Evolutionary conservation across 35 echinoderm and acorn worm genomes (phyloP).

Genomic region (Apostichopus japonicus): DNA sequence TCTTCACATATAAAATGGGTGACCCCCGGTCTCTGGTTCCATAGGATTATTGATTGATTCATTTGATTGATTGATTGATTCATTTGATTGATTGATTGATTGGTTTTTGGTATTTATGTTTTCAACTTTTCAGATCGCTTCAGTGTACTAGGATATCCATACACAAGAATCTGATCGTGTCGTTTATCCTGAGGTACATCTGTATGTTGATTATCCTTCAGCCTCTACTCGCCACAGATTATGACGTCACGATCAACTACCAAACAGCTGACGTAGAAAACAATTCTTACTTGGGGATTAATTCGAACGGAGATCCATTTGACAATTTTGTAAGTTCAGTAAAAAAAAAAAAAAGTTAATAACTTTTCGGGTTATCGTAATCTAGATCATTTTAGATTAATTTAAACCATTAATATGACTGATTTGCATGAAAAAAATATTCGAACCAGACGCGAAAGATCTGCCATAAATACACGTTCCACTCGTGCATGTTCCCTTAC

Average conservation of each 20-base stretch:
- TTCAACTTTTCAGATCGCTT: constrained; percentile 61
- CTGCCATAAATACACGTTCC: not conserved
- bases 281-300: not conserved
- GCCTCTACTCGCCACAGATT: constrained; percentile 46
- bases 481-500: not conserved
- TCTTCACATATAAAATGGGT: too few relatives aligned
- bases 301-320: not conserved
- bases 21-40: too few relatives aligned
- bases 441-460: not conserved
- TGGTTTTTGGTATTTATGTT: too few relatives aligned
- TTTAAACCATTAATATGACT: too few relatives aligned
- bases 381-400: not conserved
- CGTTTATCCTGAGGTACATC: constrained; percentile 85
- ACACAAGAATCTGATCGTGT: constrained; percentile 90
- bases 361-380: too few relatives aligned
- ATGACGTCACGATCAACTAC: not conserved
- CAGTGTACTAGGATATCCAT: constrained; percentile 92
- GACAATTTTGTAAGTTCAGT: not conserved
- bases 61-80: too few relatives aligned
- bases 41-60: too few relatives aligned
- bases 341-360: too few relatives aligned
- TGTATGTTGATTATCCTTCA: constrained; percentile 80
- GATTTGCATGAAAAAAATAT: not conserved
- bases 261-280: not conserved
- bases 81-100: too few relatives aligned